Base-by-base conservation (phyloP, 2,888 invertebrate genomes). In the Pachydiplax longipennis region DNA sequence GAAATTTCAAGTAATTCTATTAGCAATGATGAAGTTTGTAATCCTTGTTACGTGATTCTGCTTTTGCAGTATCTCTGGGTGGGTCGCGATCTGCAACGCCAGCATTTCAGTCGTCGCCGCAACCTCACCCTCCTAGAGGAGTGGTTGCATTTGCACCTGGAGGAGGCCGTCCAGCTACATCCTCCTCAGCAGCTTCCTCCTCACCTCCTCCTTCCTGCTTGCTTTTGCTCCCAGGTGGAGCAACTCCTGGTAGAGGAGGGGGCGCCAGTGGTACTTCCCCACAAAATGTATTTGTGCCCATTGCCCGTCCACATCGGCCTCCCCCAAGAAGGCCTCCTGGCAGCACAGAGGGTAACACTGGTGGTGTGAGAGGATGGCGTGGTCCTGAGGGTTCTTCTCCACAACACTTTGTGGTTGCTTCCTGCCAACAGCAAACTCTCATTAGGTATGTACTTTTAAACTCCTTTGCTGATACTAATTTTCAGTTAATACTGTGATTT, bases 61-160 rank as follows among this genome's bases (percentile, higher is more conserved):
- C 53, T 53, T 90, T 94, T 94, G 5, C 94, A 97, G 98, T 99
- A 92, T 99, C 98, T 22, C 95, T 99, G 92, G 98, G 98, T 92
- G 98, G 98, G 94, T 98, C 99, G 25, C 96, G 98, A 91, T 98
- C 99, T 80, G 98, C 98, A 90, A 98, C 98, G 90, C 98, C 98
- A 87, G 98, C 98, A 65, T 98, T 97, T 93, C 97, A 98, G 80
- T 96, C 97, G 90, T 96, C 97, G 80, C 90, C 92, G 10, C 87
- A 87, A n/a, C 87, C 87, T 10, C 87, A 87, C 40, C 87, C 87
- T 87, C 87, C 87, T 5, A 61, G 87, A 61, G 87, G 87, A 87
- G 87, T 87, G 0, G 87, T 87, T n/a, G 35, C 87, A 61, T 87
- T 87, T 87, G 87, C 87, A 35, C 61, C 87, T 61, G 87, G 87